phyloP scores from a whole-genome alignment of 2,797 vertebrate species.

The Danio choprae region DNA sequence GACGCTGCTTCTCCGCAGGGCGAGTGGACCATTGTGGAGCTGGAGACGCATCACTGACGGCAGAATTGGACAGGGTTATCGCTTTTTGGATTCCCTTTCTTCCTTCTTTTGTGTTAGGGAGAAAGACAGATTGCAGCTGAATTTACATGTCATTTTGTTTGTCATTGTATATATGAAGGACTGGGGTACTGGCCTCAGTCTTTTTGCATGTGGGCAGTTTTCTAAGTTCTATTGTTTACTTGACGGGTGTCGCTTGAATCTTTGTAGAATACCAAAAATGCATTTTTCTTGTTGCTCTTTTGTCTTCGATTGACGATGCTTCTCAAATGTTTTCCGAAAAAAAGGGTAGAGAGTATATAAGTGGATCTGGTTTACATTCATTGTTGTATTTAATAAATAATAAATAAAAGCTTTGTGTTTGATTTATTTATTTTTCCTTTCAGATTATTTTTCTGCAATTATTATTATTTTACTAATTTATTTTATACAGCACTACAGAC shows the following conservation, averaged over 20 bases:
- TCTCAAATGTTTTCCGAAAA: conserved; percentile 66
- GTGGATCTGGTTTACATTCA: conserved; percentile 71
- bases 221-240: conserved; percentile 73
- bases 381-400: conserved; percentile 71
- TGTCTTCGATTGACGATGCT: conserved; percentile 61
- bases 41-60: conserved; percentile 96
- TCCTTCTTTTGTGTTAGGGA: conserved; percentile 51
- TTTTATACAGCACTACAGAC: too few species aligned
- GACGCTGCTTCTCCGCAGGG: conserved; percentile 95
- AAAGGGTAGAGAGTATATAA: conserved; percentile 57
- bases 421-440: not conserved
- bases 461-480: too few species aligned
- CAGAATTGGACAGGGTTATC: conserved; percentile 47
- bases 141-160: conserved; percentile 27
- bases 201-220: conserved; percentile 80
- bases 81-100: conserved; percentile 15
- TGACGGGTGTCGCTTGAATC: conserved; percentile 68
- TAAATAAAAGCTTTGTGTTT: conserved; percentile 76
- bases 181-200: conserved; percentile 62
- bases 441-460: too few species aligned
- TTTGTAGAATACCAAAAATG: conserved; percentile 63
- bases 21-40: conserved; percentile 98
- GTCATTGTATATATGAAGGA: conserved; percentile 50
- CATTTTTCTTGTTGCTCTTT: conserved; percentile 63
- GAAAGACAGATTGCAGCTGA: conserved; percentile 54